Evolutionary conservation across 2,888 invertebrate genomes (phyloP), one percentile per base, ranked within the genome.

Genomic region (Caenorhabditis sinica): DNA sequence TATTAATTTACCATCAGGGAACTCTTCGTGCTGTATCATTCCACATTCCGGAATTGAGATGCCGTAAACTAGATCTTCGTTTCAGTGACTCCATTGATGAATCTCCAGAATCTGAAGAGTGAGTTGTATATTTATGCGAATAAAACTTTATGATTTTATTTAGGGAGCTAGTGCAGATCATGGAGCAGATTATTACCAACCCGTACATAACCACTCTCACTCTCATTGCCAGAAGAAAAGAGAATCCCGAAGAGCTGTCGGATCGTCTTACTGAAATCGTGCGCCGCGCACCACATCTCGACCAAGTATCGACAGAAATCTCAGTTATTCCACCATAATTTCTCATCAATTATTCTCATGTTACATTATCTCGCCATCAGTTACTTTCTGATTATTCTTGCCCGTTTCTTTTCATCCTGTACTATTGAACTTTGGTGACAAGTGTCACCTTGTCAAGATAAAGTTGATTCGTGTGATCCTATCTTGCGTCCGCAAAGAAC

Each of bases 131-230:
- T 11, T 0, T 1, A 2, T 43, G 1, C 1, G 13, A 60, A 17
- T 40, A 2, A 61, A 40, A 28, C 13, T 56, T 28, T 23, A 2
- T 11, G 23, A 23, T 25, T 53, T 23, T 20, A 40, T 74, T 45
- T 33, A 76, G 75, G 15, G 68, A 68, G 33, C 36, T 76, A 68
- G 33, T 36, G 6, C 30, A 33, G 4, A 20, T 76, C 20, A 6
- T 66, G 43, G 75, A 68, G 60, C 58, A 68, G 53, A 58, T 76
- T n/a, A 58, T 45, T 23, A n/a, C 5, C n/a, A 53, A 75, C 45
- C 13, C 65, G 2, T 17, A 20, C 40, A 75, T 75, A 20, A 58
- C 9, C 28, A 8, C 15, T 0, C 28, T 75, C 25, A 63, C 17
- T 56, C 4, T 75, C 17, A 61, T 75, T 25, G 66, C 33, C 17